Evolutionary conservation across 64 coral and sea anemone genomes (phyloP).

Genomic region (Orbicella faveolata): DNA sequence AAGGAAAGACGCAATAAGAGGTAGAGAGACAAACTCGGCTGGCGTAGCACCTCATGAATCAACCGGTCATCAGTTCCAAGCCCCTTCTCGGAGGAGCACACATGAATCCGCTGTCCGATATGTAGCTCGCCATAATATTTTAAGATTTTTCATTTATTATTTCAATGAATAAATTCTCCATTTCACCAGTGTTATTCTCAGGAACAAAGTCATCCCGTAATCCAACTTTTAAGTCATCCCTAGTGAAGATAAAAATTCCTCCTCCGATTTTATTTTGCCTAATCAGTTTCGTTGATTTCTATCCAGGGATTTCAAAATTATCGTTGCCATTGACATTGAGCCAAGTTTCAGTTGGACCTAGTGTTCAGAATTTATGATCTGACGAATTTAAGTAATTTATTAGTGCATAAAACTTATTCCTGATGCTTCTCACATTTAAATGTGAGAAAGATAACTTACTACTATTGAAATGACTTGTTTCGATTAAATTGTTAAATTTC

Average conservation of each 20-base stretch:
- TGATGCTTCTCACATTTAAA: background rate
- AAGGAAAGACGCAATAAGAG: too few species aligned
- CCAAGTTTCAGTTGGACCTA: background rate
- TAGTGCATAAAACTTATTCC: background rate
- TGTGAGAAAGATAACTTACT: background rate
- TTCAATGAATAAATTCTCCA: background rate
- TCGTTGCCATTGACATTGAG: background rate
- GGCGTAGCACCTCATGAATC: too few species aligned
- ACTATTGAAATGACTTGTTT: too few species aligned
- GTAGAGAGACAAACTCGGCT: too few species aligned
- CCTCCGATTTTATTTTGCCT: background rate
- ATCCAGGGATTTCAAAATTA: background rate
- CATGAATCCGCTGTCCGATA: too few species aligned
- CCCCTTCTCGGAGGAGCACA: too few species aligned
- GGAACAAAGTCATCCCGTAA: background rate
- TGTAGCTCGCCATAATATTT: background rate
- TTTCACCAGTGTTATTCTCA: background rate
- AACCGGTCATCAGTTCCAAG: too few species aligned
- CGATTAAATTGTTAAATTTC: too few species aligned
- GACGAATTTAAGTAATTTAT: background rate
- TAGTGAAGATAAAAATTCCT: background rate
- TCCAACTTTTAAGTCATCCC: background rate
- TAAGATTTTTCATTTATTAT: background rate
- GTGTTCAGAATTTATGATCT: background rate
- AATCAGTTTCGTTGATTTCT: background rate